Conservation (phyloP, 2,113 vertebrate species). For the Porphyrio hochstetteri region DNA sequence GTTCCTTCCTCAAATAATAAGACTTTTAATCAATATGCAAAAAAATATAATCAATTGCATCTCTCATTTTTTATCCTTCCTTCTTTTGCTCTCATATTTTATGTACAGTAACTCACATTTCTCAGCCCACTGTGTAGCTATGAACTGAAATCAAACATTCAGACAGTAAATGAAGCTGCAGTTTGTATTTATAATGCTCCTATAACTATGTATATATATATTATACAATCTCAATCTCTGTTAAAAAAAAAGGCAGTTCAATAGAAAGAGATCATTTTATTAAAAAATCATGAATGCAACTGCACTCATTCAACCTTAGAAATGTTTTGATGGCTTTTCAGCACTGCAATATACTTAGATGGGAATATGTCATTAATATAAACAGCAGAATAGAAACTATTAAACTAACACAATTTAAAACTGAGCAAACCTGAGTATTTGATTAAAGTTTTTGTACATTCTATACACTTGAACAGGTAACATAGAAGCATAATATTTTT, state of each 20-base stretch:
- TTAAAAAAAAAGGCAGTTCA: constrained; percentile 69
- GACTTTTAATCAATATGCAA: constrained; percentile 48
- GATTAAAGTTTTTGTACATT: constrained; percentile 98
- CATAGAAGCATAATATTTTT: constrained; percentile 76
- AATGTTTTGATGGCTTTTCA: constrained; percentile 93
- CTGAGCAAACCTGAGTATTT: constrained; percentile 95
- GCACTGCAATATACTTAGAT: constrained; percentile 90
- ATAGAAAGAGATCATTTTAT: constrained; percentile 93
- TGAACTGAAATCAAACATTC: constrained; percentile 59
- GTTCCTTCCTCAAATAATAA: constrained; percentile 43
- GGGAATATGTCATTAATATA: constrained; percentile 96
- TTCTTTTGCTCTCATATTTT: constrained; percentile 49
- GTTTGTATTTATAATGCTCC: constrained; percentile 51
- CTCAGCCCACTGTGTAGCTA: constrained; percentile 16
- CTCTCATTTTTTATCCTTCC: constrained; percentile 54
- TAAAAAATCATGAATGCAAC: constrained; percentile 84
- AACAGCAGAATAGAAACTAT: constrained; percentile 96
- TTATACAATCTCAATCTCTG: constrained; percentile 55
- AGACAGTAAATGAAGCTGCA: constrained; percentile 44
- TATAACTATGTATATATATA: constrained; percentile 53
- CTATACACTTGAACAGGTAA: constrained; percentile 86
- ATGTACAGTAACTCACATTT: constrained; percentile 44
- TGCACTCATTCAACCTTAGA: constrained; percentile 96
- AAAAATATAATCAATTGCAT: constrained; percentile 39
- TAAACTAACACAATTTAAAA: constrained; percentile 98